Base-by-base conservation (phyloP, 1,140 invertebrate genomes). In the Lepidurus packardi region DNA sequence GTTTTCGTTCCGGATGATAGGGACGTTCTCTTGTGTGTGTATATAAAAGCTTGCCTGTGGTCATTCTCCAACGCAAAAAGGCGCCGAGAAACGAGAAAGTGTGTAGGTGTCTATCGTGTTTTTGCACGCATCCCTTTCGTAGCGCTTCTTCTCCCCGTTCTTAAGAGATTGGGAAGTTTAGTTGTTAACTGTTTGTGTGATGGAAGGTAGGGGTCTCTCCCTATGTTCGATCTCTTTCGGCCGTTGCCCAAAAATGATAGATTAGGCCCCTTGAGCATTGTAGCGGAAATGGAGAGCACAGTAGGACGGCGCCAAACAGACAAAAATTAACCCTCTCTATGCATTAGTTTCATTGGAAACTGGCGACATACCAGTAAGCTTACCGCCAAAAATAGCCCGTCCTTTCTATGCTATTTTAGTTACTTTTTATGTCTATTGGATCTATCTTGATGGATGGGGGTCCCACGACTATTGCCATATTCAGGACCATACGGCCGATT, bases 11-110 rank as follows among this genome's bases (percentile, higher is more conserved):
- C 53, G 13, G 53, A 65, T 65, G 53, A 65, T 65, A 13, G 53
- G 53, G 10, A 65, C 53, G 9, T 65, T 65, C 16, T 4, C 53
- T 65, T n/a, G n/a, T n/a, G 53, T 21, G 21, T 34, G 21, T 21
- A 65, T 65, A 65, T 65, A 65, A 65, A 65, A 65, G 53, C 53
- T n/a, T 65, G 53, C 53, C 53, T 65, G 16, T 16, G 53, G 53
- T 21, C 21, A 13, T 65, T 65, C 21, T 21, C 21, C 21, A 21
- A 8, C 53, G 16, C 13, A 65, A 65, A 65, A 21, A 9, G 16
- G 53, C 53, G 6, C 16, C 13, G 53, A 65, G 9, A 65, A 4
- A 65, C 16, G 53, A 65, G 53, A 65, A 65, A 65, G 53, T 65
- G 53, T n/a, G 53, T 65, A 65, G 53, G 53, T 65, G 53, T n/a